phyloP scores from a whole-genome alignment of 2,888 invertebrate genomes.

The Thumatha senex region DNA sequence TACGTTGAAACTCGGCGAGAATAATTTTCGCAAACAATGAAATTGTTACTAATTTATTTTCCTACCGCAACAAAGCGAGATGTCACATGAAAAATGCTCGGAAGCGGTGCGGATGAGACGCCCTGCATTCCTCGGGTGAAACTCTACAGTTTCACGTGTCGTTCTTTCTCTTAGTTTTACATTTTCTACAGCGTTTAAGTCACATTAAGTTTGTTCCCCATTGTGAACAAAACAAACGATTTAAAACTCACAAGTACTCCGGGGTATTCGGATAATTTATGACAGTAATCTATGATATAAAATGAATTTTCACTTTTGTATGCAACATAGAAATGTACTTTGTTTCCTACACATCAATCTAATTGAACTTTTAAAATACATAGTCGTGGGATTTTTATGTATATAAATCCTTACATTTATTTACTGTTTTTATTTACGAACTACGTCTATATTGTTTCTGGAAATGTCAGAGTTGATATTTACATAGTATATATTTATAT shows the following conservation, averaged over 20 bases:
- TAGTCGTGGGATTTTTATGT: too few relatives aligned
- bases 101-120: conserved; percentile 62
- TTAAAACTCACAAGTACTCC: conserved; percentile 60
- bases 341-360: conserved; percentile 55
- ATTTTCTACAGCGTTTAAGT: conserved; percentile 69
- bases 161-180: conserved; percentile 60
- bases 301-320: conserved; percentile 63
- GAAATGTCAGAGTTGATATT: too few relatives aligned
- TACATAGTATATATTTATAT: conserved; percentile 12
- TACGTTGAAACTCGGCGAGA: conserved; percentile 45
- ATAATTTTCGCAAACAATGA: conserved; percentile 80
- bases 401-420: too few relatives aligned
- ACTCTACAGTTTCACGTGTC: conserved; percentile 67
- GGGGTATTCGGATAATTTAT: conserved; percentile 64
- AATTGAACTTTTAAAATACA: conserved; percentile 55
- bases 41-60: conserved; percentile 83
- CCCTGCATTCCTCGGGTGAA: conserved; percentile 69
- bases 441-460: too few relatives aligned
- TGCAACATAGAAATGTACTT: conserved; percentile 52
- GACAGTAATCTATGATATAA: conserved; percentile 69
- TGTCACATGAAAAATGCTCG: conserved; percentile 81
- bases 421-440: too few relatives aligned
- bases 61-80: conserved; percentile 81
- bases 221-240: conserved; percentile 67
- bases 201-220: conserved; percentile 69